Evolutionary conservation across 2,888 invertebrate species (phyloP).

Genomic region (Agrilus biguttatus): DNA sequence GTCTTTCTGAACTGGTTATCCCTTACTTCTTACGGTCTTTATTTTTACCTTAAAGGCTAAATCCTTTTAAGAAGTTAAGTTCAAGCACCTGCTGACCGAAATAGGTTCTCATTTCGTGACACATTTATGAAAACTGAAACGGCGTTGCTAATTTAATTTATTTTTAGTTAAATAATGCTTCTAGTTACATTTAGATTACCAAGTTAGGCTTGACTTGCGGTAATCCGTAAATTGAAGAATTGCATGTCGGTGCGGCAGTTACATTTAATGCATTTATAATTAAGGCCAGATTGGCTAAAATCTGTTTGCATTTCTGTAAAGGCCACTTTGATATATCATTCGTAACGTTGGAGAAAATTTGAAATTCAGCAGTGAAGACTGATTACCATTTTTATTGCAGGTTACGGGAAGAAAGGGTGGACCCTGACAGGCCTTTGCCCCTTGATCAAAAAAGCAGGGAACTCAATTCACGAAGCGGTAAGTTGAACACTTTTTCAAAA

Average conservation of each 20-base stretch:
- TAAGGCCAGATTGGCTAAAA: constrained; percentile 23
- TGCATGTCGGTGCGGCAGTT: constrained; percentile 20
- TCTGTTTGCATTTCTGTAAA: constrained; percentile 5
- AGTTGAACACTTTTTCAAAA: constrained; percentile 20
- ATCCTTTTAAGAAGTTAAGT: too few relatives aligned
- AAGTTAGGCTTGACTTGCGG: too few relatives aligned
- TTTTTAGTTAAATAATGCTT: background rate
- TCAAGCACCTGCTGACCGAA: too few relatives aligned
- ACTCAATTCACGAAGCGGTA: constrained; percentile 77
- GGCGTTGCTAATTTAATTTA: too few relatives aligned
- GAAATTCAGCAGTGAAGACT: constrained; percentile 4
- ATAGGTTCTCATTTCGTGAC: too few relatives aligned
- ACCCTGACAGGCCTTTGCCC: constrained; percentile 66
- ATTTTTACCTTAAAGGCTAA: too few relatives aligned
- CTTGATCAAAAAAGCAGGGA: constrained; percentile 74
- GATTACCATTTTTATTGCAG: constrained; percentile 41
- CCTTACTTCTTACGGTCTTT: too few relatives aligned
- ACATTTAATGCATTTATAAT: constrained; percentile 30
- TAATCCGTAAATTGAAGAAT: constrained; percentile 22
- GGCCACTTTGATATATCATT: too few relatives aligned
- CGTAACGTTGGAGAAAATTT: too few relatives aligned
- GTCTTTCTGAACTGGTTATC: too few relatives aligned
- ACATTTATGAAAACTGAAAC: too few relatives aligned
- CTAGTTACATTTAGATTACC: background rate
- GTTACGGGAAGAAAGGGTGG: constrained; percentile 76